Conservation (phyloP, 2,797 vertebrate species). For the Eulemur coronatus region DNA sequence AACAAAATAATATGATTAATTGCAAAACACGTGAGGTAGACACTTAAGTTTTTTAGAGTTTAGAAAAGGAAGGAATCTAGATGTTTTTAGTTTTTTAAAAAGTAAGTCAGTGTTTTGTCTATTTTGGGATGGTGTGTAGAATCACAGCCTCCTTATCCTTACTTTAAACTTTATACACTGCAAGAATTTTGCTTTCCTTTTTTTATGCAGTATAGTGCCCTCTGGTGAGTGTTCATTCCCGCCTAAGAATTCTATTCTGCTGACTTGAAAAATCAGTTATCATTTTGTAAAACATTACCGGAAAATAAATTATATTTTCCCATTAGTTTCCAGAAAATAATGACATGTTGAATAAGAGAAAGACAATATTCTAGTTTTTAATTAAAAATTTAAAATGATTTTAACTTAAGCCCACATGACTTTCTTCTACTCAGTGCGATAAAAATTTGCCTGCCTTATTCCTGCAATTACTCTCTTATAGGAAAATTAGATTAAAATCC, state of each 20-base stretch:
- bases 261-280: neutral
- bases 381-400: slow-evolving; percentile 1
- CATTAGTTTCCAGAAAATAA: neutral
- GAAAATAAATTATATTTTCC: slow-evolving; percentile 22
- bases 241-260: neutral
- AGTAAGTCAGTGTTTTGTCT: neutral
- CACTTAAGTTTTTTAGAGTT: neutral
- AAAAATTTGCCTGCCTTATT: slow-evolving; percentile 29
- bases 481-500: slow-evolving; percentile 34
- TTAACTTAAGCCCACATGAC: neutral
- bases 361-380: slow-evolving; percentile 20
- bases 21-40: neutral
- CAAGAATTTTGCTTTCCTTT: slow-evolving; percentile 6
- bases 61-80: neutral
- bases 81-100: slow-evolving; percentile 26
- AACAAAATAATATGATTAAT: neutral
- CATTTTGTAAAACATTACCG: neutral
- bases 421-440: slow-evolving; percentile 9
- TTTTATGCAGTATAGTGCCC: slow-evolving; percentile 25
- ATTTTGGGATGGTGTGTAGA: neutral
- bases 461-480: neutral
- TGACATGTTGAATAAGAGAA: slow-evolving; percentile 10
- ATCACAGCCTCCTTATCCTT: neutral
- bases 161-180: neutral
- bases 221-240: slow-evolving; percentile 45